phyloP scores from a whole-genome alignment of 1,140 invertebrate species.

The Plutomurus gul region DNA sequence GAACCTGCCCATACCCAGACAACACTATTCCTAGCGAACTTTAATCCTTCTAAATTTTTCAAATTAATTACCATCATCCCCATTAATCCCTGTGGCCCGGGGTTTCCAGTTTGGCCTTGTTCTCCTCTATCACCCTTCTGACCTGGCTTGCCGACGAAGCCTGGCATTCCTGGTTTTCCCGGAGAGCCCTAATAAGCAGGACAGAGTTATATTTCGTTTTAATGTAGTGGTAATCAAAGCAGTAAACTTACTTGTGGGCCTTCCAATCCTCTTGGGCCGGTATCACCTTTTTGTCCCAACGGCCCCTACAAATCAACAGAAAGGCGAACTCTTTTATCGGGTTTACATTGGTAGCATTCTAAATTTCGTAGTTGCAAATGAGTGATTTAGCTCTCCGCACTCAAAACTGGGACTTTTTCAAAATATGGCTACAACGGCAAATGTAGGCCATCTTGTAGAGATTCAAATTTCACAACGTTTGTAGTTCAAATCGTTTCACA shows the following conservation, averaged over 20 bases:
- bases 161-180: constrained; percentile 54
- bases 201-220: not conserved
- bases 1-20: no score
- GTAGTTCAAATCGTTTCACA: no score
- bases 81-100: constrained; percentile 54
- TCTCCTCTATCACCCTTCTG: constrained; percentile 61
- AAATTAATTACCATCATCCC: constrained; percentile 52
- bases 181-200: constrained; percentile 45
- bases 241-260: constrained; percentile 53
- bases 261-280: constrained; percentile 55
- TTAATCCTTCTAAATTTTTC: no score
- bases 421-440: no score
- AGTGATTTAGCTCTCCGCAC: no score
- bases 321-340: no score
- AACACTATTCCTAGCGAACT: no score
- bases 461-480: no score
- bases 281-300: constrained; percentile 49
- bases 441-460: no score
- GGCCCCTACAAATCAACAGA: constrained; percentile 45
- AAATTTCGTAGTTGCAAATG: no score
- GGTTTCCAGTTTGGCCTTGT: constrained; percentile 57
- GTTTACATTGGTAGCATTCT: no score
- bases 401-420: no score
- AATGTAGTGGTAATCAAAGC: not conserved
- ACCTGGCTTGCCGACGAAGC: constrained; percentile 57